Base-by-base conservation (phyloP, 23 tunicate species). In the Trididemnum clinides region DNA sequence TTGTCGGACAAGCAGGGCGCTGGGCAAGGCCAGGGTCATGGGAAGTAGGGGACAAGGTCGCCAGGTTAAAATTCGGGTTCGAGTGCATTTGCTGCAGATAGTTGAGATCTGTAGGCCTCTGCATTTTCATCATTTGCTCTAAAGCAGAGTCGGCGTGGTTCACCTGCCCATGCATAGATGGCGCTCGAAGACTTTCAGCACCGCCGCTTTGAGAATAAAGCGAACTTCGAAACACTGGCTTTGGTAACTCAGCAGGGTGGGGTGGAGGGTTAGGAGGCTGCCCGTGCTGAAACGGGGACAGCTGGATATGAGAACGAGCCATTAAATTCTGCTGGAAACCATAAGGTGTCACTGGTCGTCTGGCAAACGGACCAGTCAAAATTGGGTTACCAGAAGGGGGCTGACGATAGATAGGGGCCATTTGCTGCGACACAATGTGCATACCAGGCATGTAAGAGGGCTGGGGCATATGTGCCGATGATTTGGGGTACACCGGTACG, bases 171-270 rank as follows among this genome's bases (percentile, higher is more conserved):
- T 73, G 54, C 57, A 73, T 19, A 4, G 75, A 64, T 7, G 86
- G 59, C 4, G 71, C 57, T 1, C 71, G 49, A 69, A 29, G 38
- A 32, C 49, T 71, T 27, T 83, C 87, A 20, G 80, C 34, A 58
- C 69, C 64, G 7, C 76, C 49, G 28, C 29, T 51, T 32, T 64
- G 82, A 3, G 77, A 21, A 69, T 32, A 86, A 21, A 78, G 64
- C 2, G 84, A 72, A 2, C 78, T 66, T 23, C 31, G 80, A 66
- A 91, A 91, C 79, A 86, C 57, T 1, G 96, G 96, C 35, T 91
- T 91, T 5, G 96, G 96, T 39, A 91, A 38, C 23, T 87, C 91
- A 0, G 97, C 66, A 25, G 97, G 97, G 59, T 86, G 70, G 12
- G 96, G 96, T 70, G 84, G 82, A 21, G 83, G 86, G 77, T 63